Conservation (phyloP, 2,888 invertebrate genomes). For the Chouioia cunea region DNA sequence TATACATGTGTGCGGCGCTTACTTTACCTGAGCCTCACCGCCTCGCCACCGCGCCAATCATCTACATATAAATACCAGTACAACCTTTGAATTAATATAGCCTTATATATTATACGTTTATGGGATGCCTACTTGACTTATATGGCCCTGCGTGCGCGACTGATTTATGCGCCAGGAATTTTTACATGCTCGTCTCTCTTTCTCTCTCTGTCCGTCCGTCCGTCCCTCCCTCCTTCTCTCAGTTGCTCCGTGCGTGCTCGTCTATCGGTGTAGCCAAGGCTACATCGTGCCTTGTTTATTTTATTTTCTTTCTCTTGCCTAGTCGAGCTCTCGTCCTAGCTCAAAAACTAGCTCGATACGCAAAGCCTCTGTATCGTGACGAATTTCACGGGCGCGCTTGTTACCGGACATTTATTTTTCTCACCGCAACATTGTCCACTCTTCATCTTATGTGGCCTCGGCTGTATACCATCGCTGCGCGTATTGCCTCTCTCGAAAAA, state of each 20-base stretch:
- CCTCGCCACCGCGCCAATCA: slow-evolving; percentile 32
- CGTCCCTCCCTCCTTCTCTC: background rate
- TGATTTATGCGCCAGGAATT: slow-evolving; percentile 42
- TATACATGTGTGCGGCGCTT: background rate
- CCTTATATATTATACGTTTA: slow-evolving; percentile 44
- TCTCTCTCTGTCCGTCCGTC: too few relatives aligned
- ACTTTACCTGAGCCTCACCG: background rate
- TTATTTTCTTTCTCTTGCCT: background rate
- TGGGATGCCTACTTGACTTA: slow-evolving; percentile 40
- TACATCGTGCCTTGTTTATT: too few relatives aligned
- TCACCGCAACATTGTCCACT: slow-evolving; percentile 11
- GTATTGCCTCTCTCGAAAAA: background rate
- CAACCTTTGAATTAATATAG: slow-evolving; percentile 45
- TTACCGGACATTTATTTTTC: slow-evolving; percentile 44
- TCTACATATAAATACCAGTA: slow-evolving; percentile 46
- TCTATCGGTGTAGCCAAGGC: too few relatives aligned
- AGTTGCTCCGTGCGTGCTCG: background rate
- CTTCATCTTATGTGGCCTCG: background rate
- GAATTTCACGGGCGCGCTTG: slow-evolving; percentile 26
- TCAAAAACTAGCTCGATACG: background rate
- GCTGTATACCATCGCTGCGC: too few relatives aligned
- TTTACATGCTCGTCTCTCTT: slow-evolving; percentile 2
- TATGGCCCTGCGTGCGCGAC: slow-evolving; percentile 19
- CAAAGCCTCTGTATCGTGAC: slow-evolving; percentile 13
- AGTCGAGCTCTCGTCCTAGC: background rate